These are phyloP conservation scores for Micropoecilia bifurca DNA, from an alignment of 2,797 vertebrate species.

Conservation along the genomic window DNA sequence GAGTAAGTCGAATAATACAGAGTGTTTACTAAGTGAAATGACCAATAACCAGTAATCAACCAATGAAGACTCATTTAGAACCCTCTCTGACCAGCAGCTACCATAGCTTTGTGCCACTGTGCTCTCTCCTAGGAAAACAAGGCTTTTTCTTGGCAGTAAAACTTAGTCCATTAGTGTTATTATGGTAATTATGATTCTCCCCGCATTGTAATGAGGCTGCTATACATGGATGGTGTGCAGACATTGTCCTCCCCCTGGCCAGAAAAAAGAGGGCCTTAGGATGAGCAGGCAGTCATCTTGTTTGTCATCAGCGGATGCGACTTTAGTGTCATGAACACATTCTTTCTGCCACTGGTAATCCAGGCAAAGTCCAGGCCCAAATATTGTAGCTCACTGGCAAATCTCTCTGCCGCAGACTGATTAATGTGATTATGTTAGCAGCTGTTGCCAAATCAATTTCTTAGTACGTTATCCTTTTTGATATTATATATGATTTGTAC, in stretches of 20 bases:
- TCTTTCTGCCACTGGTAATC: slow-evolving; percentile 42
- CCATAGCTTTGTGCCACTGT: slow-evolving; percentile 42
- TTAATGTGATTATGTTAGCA: slow-evolving; percentile 32
- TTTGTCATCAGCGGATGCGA: slow-evolving; percentile 52
- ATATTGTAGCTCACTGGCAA: slow-evolving; percentile 38
- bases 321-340: slow-evolving; percentile 37
- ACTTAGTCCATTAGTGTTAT: slow-evolving; percentile 67
- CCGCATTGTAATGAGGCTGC: slow-evolving; percentile 57
- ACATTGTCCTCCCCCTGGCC: slow-evolving; percentile 35
- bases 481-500: slow-evolving; percentile 15
- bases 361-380: slow-evolving; percentile 27
- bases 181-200: slow-evolving; percentile 67
- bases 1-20: slow-evolving; percentile 29
- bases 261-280: slow-evolving; percentile 37
- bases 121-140: slow-evolving; percentile 57
- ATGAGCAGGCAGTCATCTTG: slow-evolving; percentile 51
- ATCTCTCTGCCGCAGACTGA: slow-evolving; percentile 24
- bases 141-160: slow-evolving; percentile 55
- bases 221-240: slow-evolving; percentile 50
- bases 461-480: slow-evolving; percentile 41
- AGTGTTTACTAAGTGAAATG: slow-evolving; percentile 26
- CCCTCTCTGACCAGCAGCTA: slow-evolving; percentile 45
- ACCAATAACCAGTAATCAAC: slow-evolving; percentile 53
- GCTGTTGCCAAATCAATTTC: slow-evolving; percentile 44
- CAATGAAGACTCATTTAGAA: slow-evolving; percentile 35